Base-by-base conservation (phyloP, 2,797 vertebrate species). In the Takifugu rubripes region DNA sequence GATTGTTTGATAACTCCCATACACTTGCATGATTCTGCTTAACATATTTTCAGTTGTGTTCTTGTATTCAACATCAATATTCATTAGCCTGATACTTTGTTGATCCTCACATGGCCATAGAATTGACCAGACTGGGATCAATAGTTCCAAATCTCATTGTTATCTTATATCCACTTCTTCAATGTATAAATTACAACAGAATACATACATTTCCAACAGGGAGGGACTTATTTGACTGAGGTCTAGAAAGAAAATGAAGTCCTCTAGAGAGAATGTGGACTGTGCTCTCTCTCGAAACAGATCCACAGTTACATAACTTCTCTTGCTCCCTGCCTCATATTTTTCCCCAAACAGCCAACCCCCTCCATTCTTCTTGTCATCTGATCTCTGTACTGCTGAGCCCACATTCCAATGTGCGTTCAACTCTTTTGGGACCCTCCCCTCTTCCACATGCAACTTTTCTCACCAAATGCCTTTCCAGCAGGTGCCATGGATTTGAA, bases 351-450 rank as follows among this genome's bases (percentile, higher is more conserved):
- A 54, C 63, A 81, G 77, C 86, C 87, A 86, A 82, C 81, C 83
- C 43, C 49, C 65, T 66, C 64, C 49, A 64, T 60, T 63, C 75
- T 77, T 65, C 77, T 76, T 75, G 85, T 82, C 72, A 89, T 74
- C 75, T 84, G 84, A 88, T 83, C 83, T 80, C 66, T 71, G 78
- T 59, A 70, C 66, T 83, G 84, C 83, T 85, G 84, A 87, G 77
- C 64, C 78, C 72, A 81, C 87, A 89, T 90, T 88, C 84, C 82
- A 79, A 44, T 84, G 83, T 84, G 84, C 84, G 82, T 82, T 86
- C 75, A 86, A 79, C 78, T 82, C 74, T 52, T 14, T 14, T 40
- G 36, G 36, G 36, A 40, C 48, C 7, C 49, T 9, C 58, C 47
- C 56, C 15, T 48, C 45, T 52, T 25, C 52, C 8, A 29, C 54